Conservation (phyloP, 2,888 invertebrate genomes). For the Caenorhabditis plicata region DNA sequence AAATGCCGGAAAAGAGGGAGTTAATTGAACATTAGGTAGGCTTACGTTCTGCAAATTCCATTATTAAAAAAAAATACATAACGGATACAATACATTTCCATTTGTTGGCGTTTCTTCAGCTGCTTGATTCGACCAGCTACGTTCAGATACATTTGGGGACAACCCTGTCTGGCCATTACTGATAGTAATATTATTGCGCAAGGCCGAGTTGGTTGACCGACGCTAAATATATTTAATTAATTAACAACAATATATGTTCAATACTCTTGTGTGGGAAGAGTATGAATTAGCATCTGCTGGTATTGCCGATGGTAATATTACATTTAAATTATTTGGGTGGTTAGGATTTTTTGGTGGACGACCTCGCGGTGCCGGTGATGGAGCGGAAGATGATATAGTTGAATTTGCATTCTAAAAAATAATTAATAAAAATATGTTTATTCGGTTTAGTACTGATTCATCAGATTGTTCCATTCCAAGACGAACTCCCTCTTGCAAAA, state of each 20-base stretch:
- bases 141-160: conserved; percentile 39
- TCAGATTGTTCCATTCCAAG: conserved; percentile 18
- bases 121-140: conserved; percentile 30
- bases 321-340: no score
- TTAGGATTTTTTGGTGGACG: conserved; percentile 19
- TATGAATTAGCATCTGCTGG: no score
- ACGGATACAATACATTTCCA: no score
- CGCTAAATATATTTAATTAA: conserved; percentile 15
- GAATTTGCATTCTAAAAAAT: conserved; percentile 7
- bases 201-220: conserved; percentile 15
- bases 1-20: conserved; percentile 46
- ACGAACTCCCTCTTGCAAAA: conserved; percentile 17
- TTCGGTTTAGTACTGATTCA: conserved; percentile 9
- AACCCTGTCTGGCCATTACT: conserved; percentile 3
- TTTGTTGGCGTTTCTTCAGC: conserved; percentile 24
- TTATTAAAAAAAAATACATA: background rate
- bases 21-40: conserved; percentile 5
- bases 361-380: conserved; percentile 31
- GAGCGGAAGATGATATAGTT: conserved; percentile 19
- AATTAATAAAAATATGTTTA: background rate
- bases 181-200: conserved; percentile 15
- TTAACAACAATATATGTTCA: background rate
- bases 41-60: background rate
- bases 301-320: no score
- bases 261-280: background rate